These are phyloP conservation scores for Eriosoma lanigerum DNA, from an alignment of 1,140 invertebrate genomes.

Conservation along the genomic window DNA sequence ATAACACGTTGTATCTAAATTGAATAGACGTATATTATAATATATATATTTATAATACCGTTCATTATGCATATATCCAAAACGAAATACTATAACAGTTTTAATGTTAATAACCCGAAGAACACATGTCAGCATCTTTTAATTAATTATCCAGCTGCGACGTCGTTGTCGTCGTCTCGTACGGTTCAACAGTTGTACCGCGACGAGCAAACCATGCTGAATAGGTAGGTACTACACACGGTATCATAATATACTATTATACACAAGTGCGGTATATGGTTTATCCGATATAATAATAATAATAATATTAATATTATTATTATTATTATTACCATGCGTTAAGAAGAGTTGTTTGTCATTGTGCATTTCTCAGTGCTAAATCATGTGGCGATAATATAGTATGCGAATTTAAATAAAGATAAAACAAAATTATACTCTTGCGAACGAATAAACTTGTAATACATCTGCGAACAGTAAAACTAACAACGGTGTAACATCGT, in stretches of 20 bases:
- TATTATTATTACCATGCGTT: neutral
- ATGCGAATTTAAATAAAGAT: neutral
- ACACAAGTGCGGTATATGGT: too few species aligned
- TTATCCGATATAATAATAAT: neutral
- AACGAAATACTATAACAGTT: conserved; percentile 6
- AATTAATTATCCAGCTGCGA: conserved; percentile 41
- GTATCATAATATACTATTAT: too few species aligned
- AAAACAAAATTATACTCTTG: neutral
- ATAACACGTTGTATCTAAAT: too few species aligned
- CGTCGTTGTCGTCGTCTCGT: neutral
- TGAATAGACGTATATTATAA: neutral
- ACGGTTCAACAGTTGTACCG: neutral
- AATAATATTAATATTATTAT: too few species aligned
- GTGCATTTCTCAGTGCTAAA: conserved; percentile 20
- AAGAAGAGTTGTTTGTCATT: conserved; percentile 19
- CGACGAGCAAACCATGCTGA: neutral
- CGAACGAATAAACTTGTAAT: neutral
- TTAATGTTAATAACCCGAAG: conserved; percentile 33
- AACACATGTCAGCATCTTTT: conserved; percentile 36
- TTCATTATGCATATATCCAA: neutral
- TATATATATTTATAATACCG: neutral
- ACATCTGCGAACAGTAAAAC: neutral
- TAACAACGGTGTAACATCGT: neutral
- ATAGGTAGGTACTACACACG: too few species aligned
- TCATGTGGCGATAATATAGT: neutral